Evolutionary conservation across 2,113 vertebrate genomes (phyloP).

Genomic region (Coregonus clupeaformis): DNA sequence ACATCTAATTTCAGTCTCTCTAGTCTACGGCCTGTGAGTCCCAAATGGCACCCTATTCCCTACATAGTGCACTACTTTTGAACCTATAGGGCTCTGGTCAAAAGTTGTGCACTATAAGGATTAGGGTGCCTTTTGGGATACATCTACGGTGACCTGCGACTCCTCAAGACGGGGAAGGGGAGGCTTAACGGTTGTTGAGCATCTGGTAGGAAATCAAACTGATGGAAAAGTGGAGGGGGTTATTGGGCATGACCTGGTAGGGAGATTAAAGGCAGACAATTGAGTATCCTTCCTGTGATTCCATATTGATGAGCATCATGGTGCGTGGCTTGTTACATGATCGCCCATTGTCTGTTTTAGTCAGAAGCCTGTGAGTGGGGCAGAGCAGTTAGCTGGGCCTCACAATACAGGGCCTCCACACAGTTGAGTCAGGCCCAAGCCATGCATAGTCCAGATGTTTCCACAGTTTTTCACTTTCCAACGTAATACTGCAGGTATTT

Average conservation of each 20-base stretch:
- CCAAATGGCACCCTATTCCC: too few species aligned
- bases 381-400: constrained; percentile 29
- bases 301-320: not conserved
- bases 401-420: constrained; percentile 3
- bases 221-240: too few species aligned
- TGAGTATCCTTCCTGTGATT: not conserved
- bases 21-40: constrained; percentile 3
- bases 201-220: too few species aligned
- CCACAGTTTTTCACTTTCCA: constrained; percentile 44
- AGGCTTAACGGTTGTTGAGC: not conserved
- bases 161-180: constrained; percentile 32
- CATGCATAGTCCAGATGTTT: constrained; percentile 62
- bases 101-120: too few species aligned
- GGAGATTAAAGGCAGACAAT: not conserved
- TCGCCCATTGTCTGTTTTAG: constrained; percentile 20
- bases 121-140: too few species aligned
- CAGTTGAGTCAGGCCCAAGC: constrained; percentile 41
- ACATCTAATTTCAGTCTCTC: constrained; percentile 46
- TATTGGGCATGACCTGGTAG: not conserved
- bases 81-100: too few species aligned
- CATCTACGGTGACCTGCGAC: constrained; percentile 35
- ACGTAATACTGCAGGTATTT: constrained; percentile 53
- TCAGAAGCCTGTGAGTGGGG: constrained; percentile 18
- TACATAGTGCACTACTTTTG: too few species aligned
- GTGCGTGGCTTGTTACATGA: constrained; percentile 4